Base-by-base conservation (phyloP, 1,140 invertebrate genomes). In the Hypsibius dujardini region DNA sequence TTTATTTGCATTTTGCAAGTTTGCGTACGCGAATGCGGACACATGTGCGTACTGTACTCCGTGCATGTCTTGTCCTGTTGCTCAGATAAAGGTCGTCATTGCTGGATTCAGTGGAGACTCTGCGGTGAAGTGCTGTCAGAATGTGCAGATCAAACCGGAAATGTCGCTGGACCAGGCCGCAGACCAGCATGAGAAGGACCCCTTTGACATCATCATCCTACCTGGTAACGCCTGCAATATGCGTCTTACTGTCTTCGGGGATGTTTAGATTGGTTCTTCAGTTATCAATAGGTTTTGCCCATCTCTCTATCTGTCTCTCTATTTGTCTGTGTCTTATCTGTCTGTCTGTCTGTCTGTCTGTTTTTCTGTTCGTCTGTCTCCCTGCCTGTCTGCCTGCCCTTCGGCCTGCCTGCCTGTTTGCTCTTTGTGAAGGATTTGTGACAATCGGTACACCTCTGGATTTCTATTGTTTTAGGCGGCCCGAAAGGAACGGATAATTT, bases 81-180 rank as follows among this genome's bases (percentile, higher is more conserved):
- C 90, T 47, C 78, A 84, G 75, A 75, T 83, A 46, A 77, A 80
- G 70, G 92, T 95, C 2, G 90, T 86, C 0, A 77, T 96, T 50
- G 91, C 89, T 62, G 90, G 92, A 1, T 75, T 96, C n/a, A 80
- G 82, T 47, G 85, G 86, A 2, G 70, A 70, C 46, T 7, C 7
- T 56, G 50, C 50, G 50, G 84, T 93, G 0, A 85, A 86, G 73
- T 93, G 92, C 75, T 92, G 90, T 46, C 80, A 91, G 46, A 85
- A 88, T 75, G 85, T 95, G 15, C 82, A 86, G 1, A 84, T 98
- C 73, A 81, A 86, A 0, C 88, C 90, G 1, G 93, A 97, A 77
- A 83, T 82, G 47, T 83, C 83, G 46, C 77, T 95, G 3, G 78
- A 80, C 47, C 85, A 88, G 72, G 80, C 79, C 14, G 74, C 75